A percentile compares a stretch with the other conserved stretches of the same genome.
These are phyloP conservation scores for Nicator chloris DNA, from an alignment of 2,113 vertebrate species.

Conservation along the genomic window DNA sequence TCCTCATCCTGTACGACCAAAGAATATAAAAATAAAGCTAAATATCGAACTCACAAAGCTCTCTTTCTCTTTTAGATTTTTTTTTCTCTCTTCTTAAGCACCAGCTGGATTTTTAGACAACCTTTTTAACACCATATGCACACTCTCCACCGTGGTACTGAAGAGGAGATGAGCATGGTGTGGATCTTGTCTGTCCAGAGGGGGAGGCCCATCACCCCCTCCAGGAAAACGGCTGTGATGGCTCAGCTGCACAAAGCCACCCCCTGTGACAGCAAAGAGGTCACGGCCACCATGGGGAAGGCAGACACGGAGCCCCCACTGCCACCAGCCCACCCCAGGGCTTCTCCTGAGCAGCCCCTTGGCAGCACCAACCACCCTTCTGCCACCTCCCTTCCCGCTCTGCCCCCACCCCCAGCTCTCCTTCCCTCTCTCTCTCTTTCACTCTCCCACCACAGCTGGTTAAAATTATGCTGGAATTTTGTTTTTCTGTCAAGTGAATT, in stretches of 20 bases:
- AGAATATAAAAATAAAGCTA: background rate
- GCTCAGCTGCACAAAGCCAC: background rate
- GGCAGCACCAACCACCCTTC: background rate
- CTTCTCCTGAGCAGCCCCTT: background rate
- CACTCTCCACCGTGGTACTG: rapidly evolving
- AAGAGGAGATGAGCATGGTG: rapidly evolving
- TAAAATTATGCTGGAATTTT: conserved; percentile 79
- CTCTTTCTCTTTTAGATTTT: background rate
- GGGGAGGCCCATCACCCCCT: background rate
- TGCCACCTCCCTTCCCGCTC: background rate
- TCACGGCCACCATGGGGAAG: rapidly evolving
- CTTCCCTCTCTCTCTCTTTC: conserved; percentile 42
- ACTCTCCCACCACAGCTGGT: conserved; percentile 73
- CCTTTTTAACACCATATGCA: background rate
- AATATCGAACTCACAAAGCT: background rate
- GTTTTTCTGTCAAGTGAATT: conserved; percentile 76
- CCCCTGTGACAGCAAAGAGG: background rate
- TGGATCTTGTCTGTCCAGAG: background rate
- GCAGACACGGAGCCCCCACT: background rate
- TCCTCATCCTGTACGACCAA: background rate
- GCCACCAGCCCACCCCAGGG: background rate
- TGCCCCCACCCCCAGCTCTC: background rate
- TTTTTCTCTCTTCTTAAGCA: background rate
- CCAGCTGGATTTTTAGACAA: background rate
- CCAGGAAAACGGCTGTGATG: background rate